These are phyloP conservation scores for Oryzias celebensis DNA, from an alignment of 2,113 vertebrate species.

Conservation along the genomic window DNA sequence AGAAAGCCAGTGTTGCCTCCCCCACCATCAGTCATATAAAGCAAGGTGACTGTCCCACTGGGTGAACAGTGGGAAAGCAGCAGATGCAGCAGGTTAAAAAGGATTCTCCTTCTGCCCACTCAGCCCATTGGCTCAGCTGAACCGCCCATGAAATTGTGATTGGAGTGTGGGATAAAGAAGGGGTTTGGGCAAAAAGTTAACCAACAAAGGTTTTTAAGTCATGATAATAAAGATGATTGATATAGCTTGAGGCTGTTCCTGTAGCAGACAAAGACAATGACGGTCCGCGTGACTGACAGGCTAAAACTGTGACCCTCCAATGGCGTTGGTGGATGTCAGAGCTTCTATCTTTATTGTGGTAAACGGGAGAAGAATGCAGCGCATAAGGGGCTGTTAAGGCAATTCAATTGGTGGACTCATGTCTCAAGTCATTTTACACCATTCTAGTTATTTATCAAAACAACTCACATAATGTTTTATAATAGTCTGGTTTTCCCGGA, in stretches of 20 bases:
- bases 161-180: slow-evolving; percentile 74
- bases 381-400: slow-evolving; percentile 47
- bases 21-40: slow-evolving; percentile 74
- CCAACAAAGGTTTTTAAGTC: slow-evolving; percentile 79
- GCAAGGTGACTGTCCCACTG: slow-evolving; percentile 83
- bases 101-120: slow-evolving; percentile 77
- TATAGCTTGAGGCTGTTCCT: slow-evolving; percentile 78
- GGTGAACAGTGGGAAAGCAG: slow-evolving; percentile 77
- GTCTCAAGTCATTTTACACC: slow-evolving; percentile 3
- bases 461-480: background rate
- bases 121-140: slow-evolving; percentile 73
- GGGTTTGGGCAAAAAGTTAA: slow-evolving; percentile 66
- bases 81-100: slow-evolving; percentile 83
- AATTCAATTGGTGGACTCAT: slow-evolving; percentile 21
- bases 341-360: slow-evolving; percentile 66
- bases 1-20: slow-evolving; percentile 68
- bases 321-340: slow-evolving; percentile 65
- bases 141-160: slow-evolving; percentile 80
- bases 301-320: slow-evolving; percentile 65
- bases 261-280: slow-evolving; percentile 68
- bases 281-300: slow-evolving; percentile 71
- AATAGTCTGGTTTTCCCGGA: slow-evolving; percentile 1
- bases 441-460: slow-evolving; percentile 4
- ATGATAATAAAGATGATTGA: slow-evolving; percentile 83
- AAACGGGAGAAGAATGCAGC: slow-evolving; percentile 60